Evolutionary conservation across 2,797 vertebrate species (phyloP), one percentile per base, ranked within the genome.

Genomic region (Hozukius guyotensis): DNA sequence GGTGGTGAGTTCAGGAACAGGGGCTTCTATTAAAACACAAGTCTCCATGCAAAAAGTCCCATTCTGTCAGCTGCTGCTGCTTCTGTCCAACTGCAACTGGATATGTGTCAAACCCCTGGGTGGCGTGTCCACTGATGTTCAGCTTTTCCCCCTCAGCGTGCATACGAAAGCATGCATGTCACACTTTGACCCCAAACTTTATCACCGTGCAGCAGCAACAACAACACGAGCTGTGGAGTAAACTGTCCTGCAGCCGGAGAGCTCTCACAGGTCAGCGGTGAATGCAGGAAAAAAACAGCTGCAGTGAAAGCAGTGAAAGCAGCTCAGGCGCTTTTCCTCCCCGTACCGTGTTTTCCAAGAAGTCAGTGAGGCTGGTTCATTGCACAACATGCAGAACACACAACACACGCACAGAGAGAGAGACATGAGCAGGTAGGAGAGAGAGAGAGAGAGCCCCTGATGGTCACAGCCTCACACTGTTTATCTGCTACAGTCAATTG

Each of bases 331-430:
- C 67, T 75, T 78, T 71, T 82, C 56, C 78, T 85, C 76, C 75
- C n/a, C 36, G 27, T 18, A 2, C 34, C 6, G 20, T 86, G 83
- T 87, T 91, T 91, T 90, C 91, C 84, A 88, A 92, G 91, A 91
- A 91, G 82, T 90, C 87, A 90, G 85, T 86, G 87, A 88, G 83
- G 86, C 83, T 86, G 88, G 78, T 70, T 83, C 78, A 78, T 93
- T 95, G 92, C 92, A 84, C 93, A 95, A 94, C 89, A 75, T 63
- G 71, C 79, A 86, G 36, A 77, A 31, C 61, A 34, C 70, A 61
- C 74, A 31, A 56, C 77, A 46, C 78, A 70, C 61, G 67, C 61
- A 63, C 61, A 63, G 52, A 49, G 49, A 55, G 36, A 32, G 42
- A 22, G 77, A 83, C 16, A n/a, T 75, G 78, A 62, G 24, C 83